Base-by-base conservation (phyloP, 2,797 vertebrate genomes). In the Lepus townsendii region DNA sequence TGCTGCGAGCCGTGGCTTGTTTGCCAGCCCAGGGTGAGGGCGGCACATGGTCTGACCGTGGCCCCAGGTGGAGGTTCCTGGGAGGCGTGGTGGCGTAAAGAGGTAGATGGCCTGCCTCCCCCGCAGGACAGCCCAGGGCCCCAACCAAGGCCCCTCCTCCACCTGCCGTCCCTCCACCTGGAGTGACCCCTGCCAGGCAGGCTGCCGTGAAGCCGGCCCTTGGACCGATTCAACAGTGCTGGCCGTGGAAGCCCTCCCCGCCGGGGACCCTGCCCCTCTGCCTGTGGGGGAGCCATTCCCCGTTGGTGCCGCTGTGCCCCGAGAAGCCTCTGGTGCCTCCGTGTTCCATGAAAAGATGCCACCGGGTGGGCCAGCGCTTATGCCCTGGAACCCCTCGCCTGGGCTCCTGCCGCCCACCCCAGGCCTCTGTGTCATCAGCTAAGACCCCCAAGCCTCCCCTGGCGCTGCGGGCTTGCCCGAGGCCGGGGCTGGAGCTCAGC, bases 1-100 rank as follows among this genome's bases (percentile, higher is more conserved):
- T 26, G 11, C 42, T 20, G 8, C 1, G 27, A 50, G n/a, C 2
- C 4, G 9, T 38, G 8, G 1, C 1, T 1, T 27, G 10, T 80
- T 75, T 47, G 5, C 75, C 30, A 30, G 42, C 24, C 62, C 5
- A 32, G 17, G 27, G 24, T 5, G 20, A 75, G 35, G 47, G 4
- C 47, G 35, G 35, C 50, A 10, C 6, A 2, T 2, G 6, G 60
- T 9, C 50, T 32, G 38, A 32, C 30, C 4, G 1, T 7, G 3
- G 78, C 30, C 20, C 69, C 50, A 38, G 4, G 82, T 68, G 35
- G 50, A 30, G 38, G 65, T 86, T 75, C 30, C 22, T n/a, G 13
- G 47, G 60, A 66, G 20, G 76, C 16, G 65, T 52, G 30, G 35
- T 65, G 22, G 83, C 32, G 38, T 26, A 35, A 50, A 63, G 68